A percentile compares a stretch with the other conserved stretches of the same genome.
Evolutionary conservation across 2,888 invertebrate species (phyloP).

Genomic region (Opisthograptis luteolata): DNA sequence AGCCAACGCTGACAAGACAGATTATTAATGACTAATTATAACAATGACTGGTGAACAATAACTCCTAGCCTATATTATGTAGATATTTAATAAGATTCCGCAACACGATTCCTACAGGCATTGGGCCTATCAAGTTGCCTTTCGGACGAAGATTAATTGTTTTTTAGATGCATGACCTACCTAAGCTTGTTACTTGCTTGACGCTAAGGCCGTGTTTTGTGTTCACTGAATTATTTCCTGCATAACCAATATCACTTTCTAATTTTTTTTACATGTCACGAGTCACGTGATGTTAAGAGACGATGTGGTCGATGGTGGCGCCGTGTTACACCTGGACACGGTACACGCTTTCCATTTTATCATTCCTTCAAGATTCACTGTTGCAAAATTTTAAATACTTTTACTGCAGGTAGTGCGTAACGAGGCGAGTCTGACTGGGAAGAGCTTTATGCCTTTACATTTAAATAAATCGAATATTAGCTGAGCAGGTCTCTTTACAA

Average conservation of each 20-base stretch:
- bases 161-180: conserved; percentile 52
- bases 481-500: conserved; percentile 34
- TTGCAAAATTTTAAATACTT: conserved; percentile 38
- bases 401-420: conserved; percentile 26
- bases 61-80: conserved; percentile 59
- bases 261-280: too few species aligned
- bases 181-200: conserved; percentile 53
- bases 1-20: conserved; percentile 62
- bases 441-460: conserved; percentile 35
- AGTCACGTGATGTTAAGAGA: too few species aligned
- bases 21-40: conserved; percentile 77
- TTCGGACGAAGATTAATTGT: conserved; percentile 77
- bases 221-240: conserved; percentile 37
- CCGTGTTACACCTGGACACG: too few species aligned
- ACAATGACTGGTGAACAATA: conserved; percentile 75
- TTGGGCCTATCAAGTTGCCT: conserved; percentile 65
- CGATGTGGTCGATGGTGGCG: too few species aligned
- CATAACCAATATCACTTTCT: conserved; percentile 42
- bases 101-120: conserved; percentile 71
- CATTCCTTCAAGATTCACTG: conserved; percentile 36
- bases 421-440: conserved; percentile 41
- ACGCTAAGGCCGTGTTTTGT: conserved; percentile 50
- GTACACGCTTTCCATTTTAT: too few species aligned
- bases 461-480: conserved; percentile 41
- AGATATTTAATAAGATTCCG: conserved; percentile 75